These are phyloP conservation scores for Hybognathus amarus DNA, from an alignment of 2,797 vertebrate species.

Conservation along the genomic window DNA sequence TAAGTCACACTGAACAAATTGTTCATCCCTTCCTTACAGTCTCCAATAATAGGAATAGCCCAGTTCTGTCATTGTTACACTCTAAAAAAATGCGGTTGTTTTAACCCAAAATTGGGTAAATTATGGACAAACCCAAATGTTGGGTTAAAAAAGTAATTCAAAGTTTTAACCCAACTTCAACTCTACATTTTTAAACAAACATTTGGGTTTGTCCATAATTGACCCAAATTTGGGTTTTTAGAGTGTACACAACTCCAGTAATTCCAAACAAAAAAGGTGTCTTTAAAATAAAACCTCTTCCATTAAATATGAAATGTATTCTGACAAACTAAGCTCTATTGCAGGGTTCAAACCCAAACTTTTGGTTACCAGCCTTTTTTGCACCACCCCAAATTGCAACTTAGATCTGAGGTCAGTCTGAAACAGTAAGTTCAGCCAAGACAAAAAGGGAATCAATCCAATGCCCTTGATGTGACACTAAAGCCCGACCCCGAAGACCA, in stretches of 20 bases:
- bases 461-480: not conserved
- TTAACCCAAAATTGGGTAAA: too few relatives aligned
- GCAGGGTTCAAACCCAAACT: not conserved
- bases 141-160: too few relatives aligned
- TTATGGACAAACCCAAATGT: too few relatives aligned
- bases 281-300: not conserved
- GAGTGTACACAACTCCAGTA: not conserved
- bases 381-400: not conserved
- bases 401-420: not conserved
- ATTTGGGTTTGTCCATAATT: too few relatives aligned
- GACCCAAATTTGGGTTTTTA: too few relatives aligned
- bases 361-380: not conserved
- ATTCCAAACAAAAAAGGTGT: not conserved
- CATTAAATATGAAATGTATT: not conserved
- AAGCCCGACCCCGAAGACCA: constrained; percentile 1
- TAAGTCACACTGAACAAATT: constrained; percentile 3
- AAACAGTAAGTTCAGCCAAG: not conserved
- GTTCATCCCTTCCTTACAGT: not conserved
- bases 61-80: not conserved
- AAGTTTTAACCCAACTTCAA: too few relatives aligned
- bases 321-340: not conserved
- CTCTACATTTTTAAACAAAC: too few relatives aligned
- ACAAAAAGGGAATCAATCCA: not conserved
- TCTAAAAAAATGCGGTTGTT: too few relatives aligned
- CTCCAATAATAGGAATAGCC: not conserved